These are phyloP conservation scores for Pollenia griseotomentosa DNA, from an alignment of 2,888 invertebrate species.

Conservation along the genomic window DNA sequence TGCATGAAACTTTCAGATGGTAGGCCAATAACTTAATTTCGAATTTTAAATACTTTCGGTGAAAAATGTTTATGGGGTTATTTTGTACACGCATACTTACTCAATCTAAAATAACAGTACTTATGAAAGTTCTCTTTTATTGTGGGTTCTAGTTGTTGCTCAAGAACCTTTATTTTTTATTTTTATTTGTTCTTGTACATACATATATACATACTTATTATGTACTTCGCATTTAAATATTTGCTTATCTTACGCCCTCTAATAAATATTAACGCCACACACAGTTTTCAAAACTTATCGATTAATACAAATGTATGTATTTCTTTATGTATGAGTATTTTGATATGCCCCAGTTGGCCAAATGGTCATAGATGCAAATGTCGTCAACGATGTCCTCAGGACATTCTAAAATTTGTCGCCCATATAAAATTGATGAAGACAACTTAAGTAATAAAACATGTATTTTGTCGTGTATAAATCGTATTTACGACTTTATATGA, in stretches of 20 bases:
- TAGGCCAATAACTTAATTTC: no score
- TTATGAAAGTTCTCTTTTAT: neutral
- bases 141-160: slow-evolving; percentile 17
- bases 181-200: slow-evolving; percentile 15
- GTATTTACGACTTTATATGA: no score
- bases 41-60: no score
- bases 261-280: neutral
- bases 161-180: slow-evolving; percentile 16
- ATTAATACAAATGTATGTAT: neutral
- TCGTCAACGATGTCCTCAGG: no score
- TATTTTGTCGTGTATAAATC: no score
- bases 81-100: neutral
- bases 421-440: no score
- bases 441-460: no score
- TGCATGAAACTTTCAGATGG: no score
- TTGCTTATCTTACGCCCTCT: neutral
- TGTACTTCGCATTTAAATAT: slow-evolving; percentile 1
- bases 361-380: no score
- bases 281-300: no score
- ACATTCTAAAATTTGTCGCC: no score
- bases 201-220: neutral
- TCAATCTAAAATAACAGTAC: neutral
- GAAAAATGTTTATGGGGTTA: neutral
- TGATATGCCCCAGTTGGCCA: no score
- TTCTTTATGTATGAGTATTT: neutral